Evolutionary conservation across 2,888 invertebrate species (phyloP).

Genomic region (Hymenopus coronatus): DNA sequence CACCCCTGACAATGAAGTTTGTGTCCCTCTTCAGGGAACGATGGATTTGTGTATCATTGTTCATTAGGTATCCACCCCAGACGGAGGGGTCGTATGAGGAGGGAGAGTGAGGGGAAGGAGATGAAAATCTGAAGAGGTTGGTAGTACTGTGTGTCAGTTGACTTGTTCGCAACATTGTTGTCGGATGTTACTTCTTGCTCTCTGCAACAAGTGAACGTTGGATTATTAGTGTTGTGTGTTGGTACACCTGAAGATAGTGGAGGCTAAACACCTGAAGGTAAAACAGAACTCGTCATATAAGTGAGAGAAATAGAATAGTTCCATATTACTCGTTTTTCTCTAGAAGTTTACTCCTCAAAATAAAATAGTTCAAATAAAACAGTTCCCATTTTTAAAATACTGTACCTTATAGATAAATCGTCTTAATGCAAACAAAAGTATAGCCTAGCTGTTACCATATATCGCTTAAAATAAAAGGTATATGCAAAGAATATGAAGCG

Average conservation of each 20-base stretch:
- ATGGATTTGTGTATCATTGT: conserved; percentile 28
- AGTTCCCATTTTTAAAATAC: too few relatives aligned
- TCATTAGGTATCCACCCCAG: conserved; percentile 23
- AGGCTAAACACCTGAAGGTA: not conserved
- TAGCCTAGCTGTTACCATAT: too few relatives aligned
- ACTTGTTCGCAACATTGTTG: conserved; percentile 4
- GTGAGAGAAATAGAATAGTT: too few relatives aligned
- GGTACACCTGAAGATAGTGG: not conserved
- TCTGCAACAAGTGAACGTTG: not conserved
- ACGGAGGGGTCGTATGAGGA: not conserved
- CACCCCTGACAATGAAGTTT: conserved; percentile 19
- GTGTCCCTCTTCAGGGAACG: conserved; percentile 19
- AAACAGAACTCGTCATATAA: too few relatives aligned
- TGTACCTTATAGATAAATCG: too few relatives aligned
- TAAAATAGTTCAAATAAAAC: too few relatives aligned
- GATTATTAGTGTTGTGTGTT: not conserved
- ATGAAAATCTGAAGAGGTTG: not conserved
- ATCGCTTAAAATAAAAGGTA: too few relatives aligned
- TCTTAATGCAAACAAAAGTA: too few relatives aligned
- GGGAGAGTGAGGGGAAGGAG: not conserved
- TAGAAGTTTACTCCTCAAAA: too few relatives aligned
- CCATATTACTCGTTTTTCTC: too few relatives aligned
- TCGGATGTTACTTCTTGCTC: not conserved
- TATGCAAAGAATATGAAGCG: too few relatives aligned
- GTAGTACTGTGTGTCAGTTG: conserved; percentile 5